Conservation (phyloP, 2,113 vertebrate species). For the pig (Sus scrofa) region T2T-Sscrofa CM000824.6:28674501-28675000, state of each 20-base stretch:
- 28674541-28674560: neutral
- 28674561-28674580: neutral
- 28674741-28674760: neutral
- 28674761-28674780: neutral
- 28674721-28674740: neutral
- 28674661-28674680: neutral
- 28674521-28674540: no score
- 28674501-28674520: no score
- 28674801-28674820: neutral
- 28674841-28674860: neutral
- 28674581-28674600: neutral
- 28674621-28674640: neutral
- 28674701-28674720: neutral
- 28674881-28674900: neutral
- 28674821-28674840: neutral
- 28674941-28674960: neutral
- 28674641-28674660: neutral
- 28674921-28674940: neutral
- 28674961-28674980: neutral
- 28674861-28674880: rapidly evolving
- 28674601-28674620: neutral
- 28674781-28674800: neutral
- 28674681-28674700: neutral
- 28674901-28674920: no score
- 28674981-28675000: no score